These are phyloP conservation scores for Helicoverpa assulta DNA, from an alignment of 2,888 invertebrate species.

Conservation along the genomic window DNA sequence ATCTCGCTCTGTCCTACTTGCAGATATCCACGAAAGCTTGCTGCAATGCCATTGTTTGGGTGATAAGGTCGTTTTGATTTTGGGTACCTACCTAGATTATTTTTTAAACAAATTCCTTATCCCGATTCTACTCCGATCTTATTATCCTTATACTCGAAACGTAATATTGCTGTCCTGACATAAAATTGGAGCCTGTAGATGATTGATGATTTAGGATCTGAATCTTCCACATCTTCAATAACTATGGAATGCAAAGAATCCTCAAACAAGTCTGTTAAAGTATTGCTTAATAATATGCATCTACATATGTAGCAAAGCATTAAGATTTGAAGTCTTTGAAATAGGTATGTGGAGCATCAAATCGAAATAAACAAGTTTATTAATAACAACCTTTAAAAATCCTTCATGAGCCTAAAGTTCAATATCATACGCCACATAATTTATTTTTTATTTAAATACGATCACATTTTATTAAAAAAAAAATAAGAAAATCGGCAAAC, in stretches of 20 bases:
- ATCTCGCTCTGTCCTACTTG: conserved; percentile 38
- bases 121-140: no score
- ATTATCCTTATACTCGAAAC: no score
- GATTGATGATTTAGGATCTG: neutral
- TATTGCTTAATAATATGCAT: neutral
- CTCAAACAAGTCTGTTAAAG: neutral
- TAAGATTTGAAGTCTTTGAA: neutral
- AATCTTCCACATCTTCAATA: no score
- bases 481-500: neutral
- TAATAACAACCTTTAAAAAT: neutral
- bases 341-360: no score
- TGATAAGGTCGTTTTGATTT: neutral
- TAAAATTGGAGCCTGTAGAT: no score
- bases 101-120: no score
- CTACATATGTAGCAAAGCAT: neutral
- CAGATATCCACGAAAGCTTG: conserved; percentile 42
- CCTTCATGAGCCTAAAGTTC: neutral
- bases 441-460: conserved; percentile 1
- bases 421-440: neutral
- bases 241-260: neutral
- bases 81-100: no score
- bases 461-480: neutral
- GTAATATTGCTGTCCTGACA: no score
- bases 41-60: neutral
- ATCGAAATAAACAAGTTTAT: neutral